Evolutionary conservation across 2,113 vertebrate genomes (phyloP), one percentile per base, ranked within the genome.

Genomic region (Apeltes quadracus): DNA sequence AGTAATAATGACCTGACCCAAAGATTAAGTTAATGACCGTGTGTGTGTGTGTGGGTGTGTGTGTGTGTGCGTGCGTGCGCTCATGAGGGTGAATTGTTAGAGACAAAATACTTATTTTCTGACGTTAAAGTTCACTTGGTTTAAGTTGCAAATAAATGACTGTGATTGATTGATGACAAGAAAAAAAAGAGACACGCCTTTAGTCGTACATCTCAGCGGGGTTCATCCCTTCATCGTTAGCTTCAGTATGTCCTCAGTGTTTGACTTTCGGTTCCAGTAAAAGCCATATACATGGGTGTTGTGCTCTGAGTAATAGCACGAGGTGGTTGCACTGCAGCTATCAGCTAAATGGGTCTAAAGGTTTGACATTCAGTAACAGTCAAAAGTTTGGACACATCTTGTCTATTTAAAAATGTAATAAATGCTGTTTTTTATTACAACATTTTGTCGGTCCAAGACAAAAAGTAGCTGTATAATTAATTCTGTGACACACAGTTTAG

Each of bases 321-420:
- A 75, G 66, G 5, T 6, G 56, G 20, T 75, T 62, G 72, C 7
- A 4, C 18, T 1, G 22, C 15, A 15, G 44, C 32, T 38, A 54
- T 73, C 51, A 70, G 39, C 20, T 53, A 13, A 65, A 65, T 48
- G 73, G 58, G 82, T 82, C 76, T 79, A 82, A 87, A 87, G 85
- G 82, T 84, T 76, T 63, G 22, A 44, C 12, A 5, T 7, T 44
- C 65, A 34, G 32, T 34, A 7, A 4, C 32, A 34, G 4, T 34
- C 6, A 34, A 34, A 34, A 5, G 32, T 34, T 34, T 34, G 32
- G 32, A 34, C 32, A 34, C 32, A 7, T 29, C 29, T 29, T 29
- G 29, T 29, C 29, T 29, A 29, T 34, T 34, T 34, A 6, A 34
- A 43, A 81, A 73, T 58, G 75, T 78, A 72, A 15, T 55, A 65